Evolutionary conservation across 2,888 invertebrate species (phyloP).

Genomic region (Scelioninae gen. 1): DNA sequence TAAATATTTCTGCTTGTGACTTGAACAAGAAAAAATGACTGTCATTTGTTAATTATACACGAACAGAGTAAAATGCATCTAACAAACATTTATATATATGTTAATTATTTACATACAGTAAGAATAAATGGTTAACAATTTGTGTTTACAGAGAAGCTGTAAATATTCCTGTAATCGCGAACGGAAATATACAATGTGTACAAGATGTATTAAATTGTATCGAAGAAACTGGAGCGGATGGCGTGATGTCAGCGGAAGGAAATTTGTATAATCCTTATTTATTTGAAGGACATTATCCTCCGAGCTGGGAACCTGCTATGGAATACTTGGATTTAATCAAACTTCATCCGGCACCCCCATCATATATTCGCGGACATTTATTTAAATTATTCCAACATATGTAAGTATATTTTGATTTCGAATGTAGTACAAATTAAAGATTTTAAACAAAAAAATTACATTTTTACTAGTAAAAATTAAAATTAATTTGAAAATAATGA

Average conservation of each 20-base stretch:
- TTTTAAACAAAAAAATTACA: too few relatives aligned
- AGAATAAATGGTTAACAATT: constrained; percentile 1
- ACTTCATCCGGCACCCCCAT: constrained; percentile 93
- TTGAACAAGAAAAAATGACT: too few relatives aligned
- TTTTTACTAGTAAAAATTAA: too few relatives aligned
- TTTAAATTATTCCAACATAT: constrained; percentile 98
- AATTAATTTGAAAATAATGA: too few relatives aligned
- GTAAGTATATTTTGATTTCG: constrained; percentile 85
- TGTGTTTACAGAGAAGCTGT: constrained; percentile 89
- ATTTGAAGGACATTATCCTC: constrained; percentile 91
- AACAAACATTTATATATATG: too few relatives aligned
- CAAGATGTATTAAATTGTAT: constrained; percentile 94
- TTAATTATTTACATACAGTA: too few relatives aligned
- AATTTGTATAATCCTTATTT: constrained; percentile 98
- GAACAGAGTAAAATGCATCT: too few relatives aligned
- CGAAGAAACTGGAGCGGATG: constrained; percentile 92
- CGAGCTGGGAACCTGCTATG: constrained; percentile 94
- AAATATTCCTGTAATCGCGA: constrained; percentile 97
- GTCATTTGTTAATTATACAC: too few relatives aligned
- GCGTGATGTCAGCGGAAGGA: constrained; percentile 97
- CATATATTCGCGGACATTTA: constrained; percentile 96
- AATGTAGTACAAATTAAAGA: not conserved
- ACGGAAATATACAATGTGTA: constrained; percentile 97
- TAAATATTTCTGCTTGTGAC: too few relatives aligned
- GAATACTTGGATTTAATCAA: constrained; percentile 94